Evolutionary conservation across 2,888 invertebrate genomes (phyloP), one percentile per base, ranked within the genome.

Genomic region (Thumatha senex): DNA sequence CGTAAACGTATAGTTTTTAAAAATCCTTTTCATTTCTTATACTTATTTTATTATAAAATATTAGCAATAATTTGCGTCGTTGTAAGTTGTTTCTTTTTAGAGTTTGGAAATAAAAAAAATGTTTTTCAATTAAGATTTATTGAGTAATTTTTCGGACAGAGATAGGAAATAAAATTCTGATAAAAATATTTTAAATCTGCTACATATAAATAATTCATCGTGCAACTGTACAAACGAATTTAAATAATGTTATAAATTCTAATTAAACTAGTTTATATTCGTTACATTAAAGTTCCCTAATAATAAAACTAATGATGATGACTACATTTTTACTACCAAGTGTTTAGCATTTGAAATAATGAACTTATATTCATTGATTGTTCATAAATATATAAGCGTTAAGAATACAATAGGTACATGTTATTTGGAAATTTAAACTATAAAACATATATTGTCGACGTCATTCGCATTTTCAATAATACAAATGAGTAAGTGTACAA

Each of bases 381-480:
- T 52, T 42, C 60, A 48, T 35, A 59, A 24, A 24, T 74, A 78
- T 58, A 48, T 55, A 69, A 73, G 70, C 69, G 44, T 59, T 72
- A 68, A 56, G 48, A 67, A 61, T 56, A 56, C 55, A 67, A 54
- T 59, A n/a, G n/a, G n/a, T n/a, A 58, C 54, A 60, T 51, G 31
- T 5, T 10, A 11, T 31, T 31, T 48, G 50, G 54, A 56, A 48
- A 48, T 61, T 61, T 47, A 70, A 73, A 45, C 72, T 77, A 76
- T 72, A 72, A 78, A 82, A 80, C 76, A 80, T 72, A 87, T 88
- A 89, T 89, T 88, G 88, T 89, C 89, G 78, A 86, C 74, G 88
- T 89, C 88, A 87, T 80, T 75, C 80, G 86, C 86, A 86, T 82
- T 80, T 70, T 66, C 78, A 76, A 74, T 83, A 80, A 52, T 53